Evolutionary conservation across 2,888 invertebrate genomes (phyloP).

Genomic region (Myopa tessellatipennis): DNA sequence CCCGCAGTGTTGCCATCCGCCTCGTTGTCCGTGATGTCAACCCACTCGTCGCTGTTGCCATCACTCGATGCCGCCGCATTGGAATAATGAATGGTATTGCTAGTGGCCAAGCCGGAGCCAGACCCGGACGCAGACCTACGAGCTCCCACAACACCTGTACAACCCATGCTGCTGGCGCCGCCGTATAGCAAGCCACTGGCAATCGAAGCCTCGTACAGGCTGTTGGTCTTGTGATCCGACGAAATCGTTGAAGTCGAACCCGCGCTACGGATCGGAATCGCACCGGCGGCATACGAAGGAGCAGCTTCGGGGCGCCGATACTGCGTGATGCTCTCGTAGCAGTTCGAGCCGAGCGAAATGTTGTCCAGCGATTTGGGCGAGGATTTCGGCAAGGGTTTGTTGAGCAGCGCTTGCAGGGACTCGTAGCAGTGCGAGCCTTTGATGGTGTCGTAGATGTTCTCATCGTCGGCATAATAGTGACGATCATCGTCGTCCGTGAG

Average conservation of each 20-base stretch:
- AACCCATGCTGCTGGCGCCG: not conserved
- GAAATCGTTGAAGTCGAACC: constrained; percentile 66
- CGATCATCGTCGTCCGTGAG: constrained; percentile 44
- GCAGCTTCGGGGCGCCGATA: constrained; percentile 48
- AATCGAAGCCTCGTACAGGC: constrained; percentile 65
- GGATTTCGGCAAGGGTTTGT: not conserved
- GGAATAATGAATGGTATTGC: constrained; percentile 49
- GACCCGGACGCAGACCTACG: not conserved
- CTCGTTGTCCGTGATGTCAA: constrained; percentile 65
- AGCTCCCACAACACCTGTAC: not conserved
- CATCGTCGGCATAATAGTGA: constrained; percentile 63
- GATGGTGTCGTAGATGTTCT: constrained; percentile 75
- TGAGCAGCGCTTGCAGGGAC: constrained; percentile 52
- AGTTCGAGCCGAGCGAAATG: constrained; percentile 64
- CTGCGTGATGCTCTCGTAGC: constrained; percentile 66
- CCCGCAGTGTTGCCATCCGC: constrained; percentile 45
- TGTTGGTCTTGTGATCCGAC: constrained; percentile 67
- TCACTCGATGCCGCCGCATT: constrained; percentile 58
- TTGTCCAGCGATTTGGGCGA: constrained; percentile 50
- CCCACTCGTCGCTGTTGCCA: constrained; percentile 68
- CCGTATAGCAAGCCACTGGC: constrained; percentile 52
- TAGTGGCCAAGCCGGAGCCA: constrained; percentile 6
- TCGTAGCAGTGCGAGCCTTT: constrained; percentile 69
- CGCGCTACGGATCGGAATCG: constrained; percentile 54
- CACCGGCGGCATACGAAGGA: constrained; percentile 46